Percentiles rank a stretch among this genome's conserved stretches.
Conservation (phyloP, 2,888 invertebrate genomes). For the Monoplex corrugatus region DNA sequence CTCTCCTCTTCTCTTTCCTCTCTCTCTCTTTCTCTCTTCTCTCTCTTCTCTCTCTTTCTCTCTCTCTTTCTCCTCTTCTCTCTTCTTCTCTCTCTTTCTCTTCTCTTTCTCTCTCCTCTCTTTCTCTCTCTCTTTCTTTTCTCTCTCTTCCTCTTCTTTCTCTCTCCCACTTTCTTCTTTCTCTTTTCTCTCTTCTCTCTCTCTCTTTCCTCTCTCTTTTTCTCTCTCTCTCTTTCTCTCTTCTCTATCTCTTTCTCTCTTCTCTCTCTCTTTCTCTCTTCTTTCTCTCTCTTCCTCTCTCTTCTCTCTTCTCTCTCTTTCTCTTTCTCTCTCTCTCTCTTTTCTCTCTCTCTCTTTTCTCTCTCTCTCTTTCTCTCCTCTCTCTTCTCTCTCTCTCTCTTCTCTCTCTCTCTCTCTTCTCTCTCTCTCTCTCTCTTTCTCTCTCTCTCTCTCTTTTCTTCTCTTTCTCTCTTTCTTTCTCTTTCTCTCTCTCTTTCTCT, state of each 20-base stretch:
- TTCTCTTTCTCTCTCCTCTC: neutral
- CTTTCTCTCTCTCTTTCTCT: too few species aligned
- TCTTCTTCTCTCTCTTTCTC: neutral
- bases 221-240: too few species aligned
- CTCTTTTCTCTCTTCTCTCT: neutral
- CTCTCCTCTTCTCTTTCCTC: too few species aligned
- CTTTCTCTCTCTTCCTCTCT: too few species aligned
- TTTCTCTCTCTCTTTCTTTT: too few species aligned
- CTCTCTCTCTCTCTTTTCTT: too few species aligned
- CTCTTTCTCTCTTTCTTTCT: too few species aligned
- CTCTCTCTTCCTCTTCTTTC: neutral
- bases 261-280: too few species aligned
- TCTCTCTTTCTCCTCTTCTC: neutral
- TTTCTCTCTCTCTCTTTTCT: neutral
- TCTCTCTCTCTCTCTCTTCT: neutral
- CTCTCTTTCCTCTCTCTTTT: too few species aligned
- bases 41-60: too few species aligned
- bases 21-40: too few species aligned
- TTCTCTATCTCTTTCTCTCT: too few species aligned
- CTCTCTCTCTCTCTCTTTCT: neutral
- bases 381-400: neutral
- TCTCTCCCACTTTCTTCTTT: neutral
- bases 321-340: neutral
- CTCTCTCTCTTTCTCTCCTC: neutral
- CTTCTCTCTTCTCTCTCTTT: neutral